Evolutionary conservation across 2,113 vertebrate species (phyloP), one percentile per base, ranked within the genome.

Genomic region (Heterocephalus glaber): DNA sequence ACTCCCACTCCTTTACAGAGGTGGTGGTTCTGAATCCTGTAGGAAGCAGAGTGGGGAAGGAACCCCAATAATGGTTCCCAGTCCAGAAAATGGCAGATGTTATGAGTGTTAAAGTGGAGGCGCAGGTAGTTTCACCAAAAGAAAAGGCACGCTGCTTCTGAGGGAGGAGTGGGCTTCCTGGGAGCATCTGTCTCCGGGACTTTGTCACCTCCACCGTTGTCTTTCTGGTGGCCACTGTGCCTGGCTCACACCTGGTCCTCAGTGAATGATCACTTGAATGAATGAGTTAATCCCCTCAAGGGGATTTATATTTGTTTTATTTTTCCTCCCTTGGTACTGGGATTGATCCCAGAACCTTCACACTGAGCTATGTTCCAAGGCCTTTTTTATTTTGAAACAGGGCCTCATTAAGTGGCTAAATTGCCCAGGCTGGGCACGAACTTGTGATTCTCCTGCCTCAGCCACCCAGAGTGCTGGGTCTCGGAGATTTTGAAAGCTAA

Each of bases 101-200:
- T 49, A 19, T 26, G 44, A 68, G 47, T 13, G 19, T 82, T 92
- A 38, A 72, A 30, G 26, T 8, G n/a, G n/a, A n/a, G n/a, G n/a
- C n/a, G 35, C 82, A 90, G 30, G 47, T 44, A 79, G 35, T 56
- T 63, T 90, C 52, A 44, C 7, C 72, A 93, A 3, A 33, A 3
- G 9, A 41, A 52, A 70, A 60, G 13, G 33, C 3, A 3, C 1
- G 0, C 11, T 44, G 35, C 63, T 52, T 54, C 65, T 47, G 61
- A 66, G 19, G 41, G 60, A 1, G 26, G 9, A 33, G 2, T 2
- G 1, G 60, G 28, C 26, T 58, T 12, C 3, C 7, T 6, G 1
- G 1, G 28, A 30, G 38, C 19, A 33, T 19, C 44, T 56, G 28
- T 47, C 58, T n/a, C 54, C 13, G n/a, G 82, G 2, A 13, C 33